A percentile compares a stretch with the other conserved stretches of the same genome.
Conservation (phyloP, 2,888 invertebrate genomes). For the Rhaphigaster nebulosa region DNA sequence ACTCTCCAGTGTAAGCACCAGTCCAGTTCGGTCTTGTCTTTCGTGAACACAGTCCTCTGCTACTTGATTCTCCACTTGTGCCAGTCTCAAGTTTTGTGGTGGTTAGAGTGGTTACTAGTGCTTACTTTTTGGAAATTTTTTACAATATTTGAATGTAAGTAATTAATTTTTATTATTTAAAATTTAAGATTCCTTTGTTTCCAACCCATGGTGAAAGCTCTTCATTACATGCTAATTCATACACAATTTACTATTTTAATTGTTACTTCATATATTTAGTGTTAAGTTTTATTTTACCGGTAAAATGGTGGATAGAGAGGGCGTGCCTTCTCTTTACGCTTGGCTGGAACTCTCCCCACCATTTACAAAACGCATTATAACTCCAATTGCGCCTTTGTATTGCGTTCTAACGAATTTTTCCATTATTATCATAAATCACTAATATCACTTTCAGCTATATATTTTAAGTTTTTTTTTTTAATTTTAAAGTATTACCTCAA, state of each 20-base stretch:
- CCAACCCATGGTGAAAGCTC: neutral
- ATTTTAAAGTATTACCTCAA: neutral
- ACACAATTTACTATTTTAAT: neutral
- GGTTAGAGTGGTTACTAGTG: slow-evolving; percentile 52
- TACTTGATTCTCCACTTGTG: neutral
- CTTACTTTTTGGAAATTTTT: slow-evolving; percentile 37
- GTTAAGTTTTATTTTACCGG: slow-evolving; percentile 24
- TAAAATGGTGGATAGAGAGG: slow-evolving; percentile 47
- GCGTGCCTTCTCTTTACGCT: slow-evolving; percentile 19
- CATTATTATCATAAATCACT: neutral
- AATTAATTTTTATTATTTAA: neutral
- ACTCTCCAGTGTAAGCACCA: slow-evolving; percentile 35
- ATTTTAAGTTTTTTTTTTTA: neutral
- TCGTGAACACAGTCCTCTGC: neutral
- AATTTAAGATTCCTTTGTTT: neutral
- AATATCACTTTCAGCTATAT: neutral
- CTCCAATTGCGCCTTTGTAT: slow-evolving; percentile 43
- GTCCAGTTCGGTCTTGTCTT: neutral
- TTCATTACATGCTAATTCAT: neutral
- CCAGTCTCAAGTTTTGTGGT: slow-evolving; percentile 40
- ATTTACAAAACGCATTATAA: slow-evolving; percentile 23
- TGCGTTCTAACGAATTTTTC: neutral
- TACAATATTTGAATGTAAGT: slow-evolving; percentile 22
- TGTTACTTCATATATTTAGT: no score
- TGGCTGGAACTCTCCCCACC: slow-evolving; percentile 39